A percentile compares a stretch with the other conserved stretches of the same genome.
These are phyloP conservation scores for Epirrita christyi DNA, from an alignment of 2,888 invertebrate genomes.

Conservation along the genomic window DNA sequence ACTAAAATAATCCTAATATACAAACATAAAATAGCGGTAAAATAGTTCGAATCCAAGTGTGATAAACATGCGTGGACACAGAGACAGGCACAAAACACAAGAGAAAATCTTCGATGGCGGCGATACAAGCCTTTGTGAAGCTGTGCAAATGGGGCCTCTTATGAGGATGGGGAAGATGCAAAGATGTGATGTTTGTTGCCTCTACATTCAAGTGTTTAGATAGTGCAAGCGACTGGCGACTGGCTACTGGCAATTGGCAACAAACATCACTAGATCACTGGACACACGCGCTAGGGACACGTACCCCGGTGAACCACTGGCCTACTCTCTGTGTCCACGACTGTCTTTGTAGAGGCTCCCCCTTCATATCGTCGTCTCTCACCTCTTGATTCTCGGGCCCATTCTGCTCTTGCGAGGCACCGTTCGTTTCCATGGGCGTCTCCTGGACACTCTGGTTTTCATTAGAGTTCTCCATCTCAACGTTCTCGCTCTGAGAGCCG, in stretches of 20 bases:
- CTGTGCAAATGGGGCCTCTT: conserved; percentile 82
- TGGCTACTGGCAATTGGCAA: conserved; percentile 53
- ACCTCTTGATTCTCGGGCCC: conserved; percentile 80
- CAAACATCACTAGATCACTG: conserved; percentile 66
- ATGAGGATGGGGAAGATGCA: conserved; percentile 71
- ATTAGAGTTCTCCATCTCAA: conserved; percentile 76
- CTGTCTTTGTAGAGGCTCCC: conserved; percentile 80
- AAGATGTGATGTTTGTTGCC: conserved; percentile 74
- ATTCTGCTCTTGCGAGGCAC: conserved; percentile 71
- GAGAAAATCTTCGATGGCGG: conserved; percentile 57
- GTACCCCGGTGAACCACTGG: conserved; percentile 89
- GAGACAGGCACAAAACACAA: conserved; percentile 65
- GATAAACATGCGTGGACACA: conserved; percentile 83
- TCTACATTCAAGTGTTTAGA: conserved; percentile 18
- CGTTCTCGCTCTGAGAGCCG: conserved; percentile 66
- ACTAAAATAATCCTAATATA: conserved; percentile 51
- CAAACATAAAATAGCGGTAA: conserved; percentile 42
- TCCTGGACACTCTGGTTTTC: conserved; percentile 72
- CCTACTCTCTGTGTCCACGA: conserved; percentile 90
- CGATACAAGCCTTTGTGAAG: conserved; percentile 56
- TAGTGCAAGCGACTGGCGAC: conserved; percentile 1
- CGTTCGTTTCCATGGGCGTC: conserved; percentile 81
- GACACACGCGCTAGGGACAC: conserved; percentile 82
- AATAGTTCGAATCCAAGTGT: conserved; percentile 43
- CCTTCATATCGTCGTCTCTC: conserved; percentile 76